phyloP scores from a whole-genome alignment of 2,113 vertebrate species.

The Charadrius vociferus region DNA sequence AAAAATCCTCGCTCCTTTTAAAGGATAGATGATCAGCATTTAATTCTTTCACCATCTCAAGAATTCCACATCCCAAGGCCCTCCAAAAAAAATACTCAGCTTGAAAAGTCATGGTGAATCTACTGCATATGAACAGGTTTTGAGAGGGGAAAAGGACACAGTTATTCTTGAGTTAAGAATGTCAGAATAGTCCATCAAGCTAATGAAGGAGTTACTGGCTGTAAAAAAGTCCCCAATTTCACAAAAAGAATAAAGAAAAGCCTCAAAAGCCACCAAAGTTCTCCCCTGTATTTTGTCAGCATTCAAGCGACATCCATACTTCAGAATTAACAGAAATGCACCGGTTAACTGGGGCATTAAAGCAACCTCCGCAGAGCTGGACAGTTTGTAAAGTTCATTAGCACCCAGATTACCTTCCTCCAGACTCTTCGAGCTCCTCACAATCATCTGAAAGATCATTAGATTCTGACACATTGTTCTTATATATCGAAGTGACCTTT shows the following conservation, averaged over 20 bases:
- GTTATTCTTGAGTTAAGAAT: conserved; percentile 11
- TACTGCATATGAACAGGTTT: neutral
- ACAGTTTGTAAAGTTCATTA: conserved; percentile 61
- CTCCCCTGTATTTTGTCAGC: neutral
- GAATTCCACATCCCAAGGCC: neutral
- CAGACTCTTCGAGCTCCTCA: neutral
- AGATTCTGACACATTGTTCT: conserved; percentile 25
- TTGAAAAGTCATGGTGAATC: neutral
- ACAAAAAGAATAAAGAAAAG: neutral
- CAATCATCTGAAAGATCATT: conserved; percentile 35
- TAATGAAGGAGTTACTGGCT: conserved; percentile 15
- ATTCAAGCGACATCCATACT: neutral
- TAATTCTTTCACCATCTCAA: neutral
- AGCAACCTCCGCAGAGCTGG: neutral
- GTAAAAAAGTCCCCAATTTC: neutral
- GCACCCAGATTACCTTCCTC: conserved; percentile 1
- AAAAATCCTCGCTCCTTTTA: neutral
- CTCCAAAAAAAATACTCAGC: neutral
- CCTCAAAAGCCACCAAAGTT: neutral
- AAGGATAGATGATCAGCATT: neutral
- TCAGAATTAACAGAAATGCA: neutral
- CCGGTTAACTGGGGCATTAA: neutral
- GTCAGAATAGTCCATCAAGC: conserved; percentile 21
- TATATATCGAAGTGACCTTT: conserved; percentile 52
- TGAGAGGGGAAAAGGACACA: conserved; percentile 17